phyloP scores from a whole-genome alignment of 2,888 invertebrate genomes.

The Pseudococcus longispinus region DNA sequence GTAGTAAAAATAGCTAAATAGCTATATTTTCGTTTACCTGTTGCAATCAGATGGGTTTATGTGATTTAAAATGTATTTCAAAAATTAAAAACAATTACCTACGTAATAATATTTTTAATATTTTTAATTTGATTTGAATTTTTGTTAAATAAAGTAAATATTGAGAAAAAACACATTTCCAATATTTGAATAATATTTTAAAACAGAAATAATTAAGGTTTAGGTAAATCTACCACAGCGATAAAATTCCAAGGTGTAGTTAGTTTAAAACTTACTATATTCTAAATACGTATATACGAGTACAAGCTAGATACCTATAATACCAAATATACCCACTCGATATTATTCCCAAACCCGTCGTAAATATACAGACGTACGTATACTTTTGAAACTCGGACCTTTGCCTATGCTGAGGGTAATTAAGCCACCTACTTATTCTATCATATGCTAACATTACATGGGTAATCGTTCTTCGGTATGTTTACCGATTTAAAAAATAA shows the following conservation, averaged over 20 bases:
- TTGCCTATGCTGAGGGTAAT: not conserved
- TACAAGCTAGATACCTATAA: not conserved
- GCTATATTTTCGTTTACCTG: not conserved
- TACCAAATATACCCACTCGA: not conserved
- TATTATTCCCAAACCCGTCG: constrained; percentile 10
- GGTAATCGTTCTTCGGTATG: not conserved
- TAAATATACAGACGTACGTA: not conserved
- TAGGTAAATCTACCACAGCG: not conserved
- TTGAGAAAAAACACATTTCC: too few relatives aligned
- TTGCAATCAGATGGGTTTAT: not conserved
- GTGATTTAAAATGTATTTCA: not conserved
- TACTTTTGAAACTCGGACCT: not conserved
- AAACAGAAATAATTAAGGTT: not conserved
- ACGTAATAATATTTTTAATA: not conserved
- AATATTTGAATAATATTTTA: not conserved
- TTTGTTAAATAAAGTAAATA: not conserved
- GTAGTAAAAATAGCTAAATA: not conserved
- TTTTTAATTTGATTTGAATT: not conserved
- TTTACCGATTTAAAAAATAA: not conserved
- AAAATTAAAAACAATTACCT: not conserved
- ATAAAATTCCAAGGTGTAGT: not conserved
- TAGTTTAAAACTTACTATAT: not conserved
- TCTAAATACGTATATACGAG: not conserved
- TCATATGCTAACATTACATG: not conserved
- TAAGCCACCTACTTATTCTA: not conserved